Percentiles rank a stretch among this genome's conserved stretches.
Conservation (phyloP, 2,888 invertebrate species). For the Lypha dubia region DNA sequence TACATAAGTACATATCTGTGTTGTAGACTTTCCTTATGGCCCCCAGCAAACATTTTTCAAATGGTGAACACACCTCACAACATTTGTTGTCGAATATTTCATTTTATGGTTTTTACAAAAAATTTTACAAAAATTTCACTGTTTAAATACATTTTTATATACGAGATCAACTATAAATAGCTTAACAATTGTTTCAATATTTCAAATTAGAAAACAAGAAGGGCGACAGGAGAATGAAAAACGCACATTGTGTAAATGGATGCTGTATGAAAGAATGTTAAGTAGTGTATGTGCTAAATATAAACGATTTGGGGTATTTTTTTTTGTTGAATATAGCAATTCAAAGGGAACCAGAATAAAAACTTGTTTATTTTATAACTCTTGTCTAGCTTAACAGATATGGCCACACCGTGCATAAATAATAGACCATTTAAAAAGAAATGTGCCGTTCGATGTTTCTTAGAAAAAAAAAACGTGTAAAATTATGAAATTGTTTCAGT, state of each 20-base stretch:
- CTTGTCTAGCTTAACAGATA: neutral
- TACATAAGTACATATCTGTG: neutral
- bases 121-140: neutral
- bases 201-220: constrained; percentile 11
- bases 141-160: constrained; percentile 13
- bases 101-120: constrained; percentile 2
- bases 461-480: neutral
- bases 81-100: constrained; percentile 21
- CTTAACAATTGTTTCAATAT: constrained; percentile 54
- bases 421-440: neutral
- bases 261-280: neutral
- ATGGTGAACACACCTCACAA: constrained; percentile 13
- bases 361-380: neutral
- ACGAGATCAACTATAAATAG: constrained; percentile 32
- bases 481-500: no score
- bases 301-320: neutral
- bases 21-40: constrained; percentile 32
- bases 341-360: neutral
- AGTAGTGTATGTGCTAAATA: neutral
- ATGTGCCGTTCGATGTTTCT: no score
- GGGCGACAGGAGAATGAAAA: neutral
- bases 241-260: constrained; percentile 4
- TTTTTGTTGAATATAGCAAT: neutral
- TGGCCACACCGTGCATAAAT: neutral
- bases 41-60: constrained; percentile 35